Conservation (phyloP, 2,888 invertebrate genomes). For the Adela reaumurella region DNA sequence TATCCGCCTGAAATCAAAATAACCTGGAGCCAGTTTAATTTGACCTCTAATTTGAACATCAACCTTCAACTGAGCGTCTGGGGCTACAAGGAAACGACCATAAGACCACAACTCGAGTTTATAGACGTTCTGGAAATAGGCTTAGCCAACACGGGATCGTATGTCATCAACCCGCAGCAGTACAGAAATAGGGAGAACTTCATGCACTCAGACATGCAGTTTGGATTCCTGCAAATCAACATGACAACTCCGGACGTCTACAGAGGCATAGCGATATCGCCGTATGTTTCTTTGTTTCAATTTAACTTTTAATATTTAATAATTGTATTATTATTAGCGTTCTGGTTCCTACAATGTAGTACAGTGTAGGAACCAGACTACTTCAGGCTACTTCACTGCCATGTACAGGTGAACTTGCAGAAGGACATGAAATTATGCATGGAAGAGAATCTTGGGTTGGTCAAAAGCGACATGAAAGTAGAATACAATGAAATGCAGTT, state of each 20-base stretch:
- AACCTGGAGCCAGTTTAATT: slow-evolving; percentile 81
- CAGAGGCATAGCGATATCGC: slow-evolving; percentile 62
- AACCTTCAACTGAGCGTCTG: slow-evolving; percentile 79
- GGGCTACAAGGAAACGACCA: slow-evolving; percentile 86
- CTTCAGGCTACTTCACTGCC: no score
- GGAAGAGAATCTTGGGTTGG: no score
- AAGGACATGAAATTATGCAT: no score
- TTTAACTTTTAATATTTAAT: no score
- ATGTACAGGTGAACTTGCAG: no score
- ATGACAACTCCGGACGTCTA: slow-evolving; percentile 72
- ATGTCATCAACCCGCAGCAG: slow-evolving; percentile 69
- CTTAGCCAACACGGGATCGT: slow-evolving; percentile 65
- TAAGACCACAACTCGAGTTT: slow-evolving; percentile 74
- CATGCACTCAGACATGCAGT: slow-evolving; percentile 70
- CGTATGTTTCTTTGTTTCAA: no score
- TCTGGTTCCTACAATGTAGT: no score
- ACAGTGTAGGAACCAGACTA: no score
- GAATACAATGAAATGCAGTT: no score
- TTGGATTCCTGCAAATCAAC: slow-evolving; percentile 86
- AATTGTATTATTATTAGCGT: no score
- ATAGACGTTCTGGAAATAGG: slow-evolving; percentile 71
- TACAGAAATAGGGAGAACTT: slow-evolving; percentile 68
- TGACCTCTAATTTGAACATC: slow-evolving; percentile 75
- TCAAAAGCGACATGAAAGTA: no score
- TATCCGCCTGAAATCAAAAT: slow-evolving; percentile 73